Evolutionary conservation across 2,888 invertebrate species (phyloP), one percentile per base, ranked within the genome.

Genomic region (Pyralis farinalis): DNA sequence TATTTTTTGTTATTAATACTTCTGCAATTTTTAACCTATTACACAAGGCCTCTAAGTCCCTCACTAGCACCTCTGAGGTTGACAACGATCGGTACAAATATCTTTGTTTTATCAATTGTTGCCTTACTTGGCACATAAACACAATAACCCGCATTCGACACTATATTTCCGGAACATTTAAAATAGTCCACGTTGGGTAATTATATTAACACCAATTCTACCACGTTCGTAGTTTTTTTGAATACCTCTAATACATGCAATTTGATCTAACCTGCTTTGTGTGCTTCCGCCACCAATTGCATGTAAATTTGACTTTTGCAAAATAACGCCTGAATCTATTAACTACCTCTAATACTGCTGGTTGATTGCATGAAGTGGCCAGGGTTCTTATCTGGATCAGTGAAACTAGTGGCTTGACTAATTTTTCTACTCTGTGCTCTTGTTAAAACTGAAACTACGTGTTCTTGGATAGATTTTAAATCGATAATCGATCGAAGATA

Each of bases 261-360:
- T n/a, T n/a, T n/a, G n/a, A n/a, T n/a, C n/a, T n/a, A n/a, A n/a
- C n/a, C n/a, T n/a, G n/a, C n/a, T n/a, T n/a, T n/a, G n/a, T n/a
- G n/a, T n/a, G n/a, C n/a, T n/a, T n/a, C n/a, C n/a, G n/a, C n/a
- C n/a, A n/a, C n/a, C n/a, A n/a, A n/a, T n/a, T n/a, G n/a, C n/a
- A n/a, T n/a, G n/a, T n/a, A n/a, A n/a, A n/a, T n/a, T n/a, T n/a
- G n/a, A n/a, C n/a, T n/a, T n/a, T n/a, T n/a, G n/a, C n/a, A n/a
- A n/a, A n/a, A n/a, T n/a, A n/a, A n/a, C n/a, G n/a, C n/a, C n/a
- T n/a, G n/a, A n/a, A n/a, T n/a, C n/a, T n/a, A n/a, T 35, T 35
- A n/a, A 35, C 27, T 35, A 35, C 25, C 12, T 35, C 35, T 35
- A 35, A 27, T 28, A 11, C 35, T 35, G 35, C 35, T 21, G 33